Percentiles rank a stretch among this genome's conserved stretches.
These are phyloP conservation scores for Carpatolechia fugitivella DNA, from an alignment of 2,888 invertebrate genomes.

Conservation along the genomic window DNA sequence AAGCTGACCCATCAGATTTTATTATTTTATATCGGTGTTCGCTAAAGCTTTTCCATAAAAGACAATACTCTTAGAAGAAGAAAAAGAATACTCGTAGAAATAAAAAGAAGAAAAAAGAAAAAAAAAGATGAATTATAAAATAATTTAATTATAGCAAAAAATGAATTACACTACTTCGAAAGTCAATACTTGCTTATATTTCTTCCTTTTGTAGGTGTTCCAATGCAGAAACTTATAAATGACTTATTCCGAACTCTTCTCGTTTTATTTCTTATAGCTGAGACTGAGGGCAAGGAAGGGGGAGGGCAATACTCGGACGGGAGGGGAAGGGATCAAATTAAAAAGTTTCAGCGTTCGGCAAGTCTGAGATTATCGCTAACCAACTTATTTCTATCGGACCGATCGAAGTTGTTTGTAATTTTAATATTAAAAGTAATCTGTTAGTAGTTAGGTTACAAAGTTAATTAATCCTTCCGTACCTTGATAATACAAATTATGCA, in stretches of 20 bases:
- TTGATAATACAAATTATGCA: too few relatives aligned
- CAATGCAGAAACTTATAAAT: conserved; percentile 3
- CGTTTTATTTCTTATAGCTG: conserved; percentile 5
- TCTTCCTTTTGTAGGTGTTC: conserved; percentile 2
- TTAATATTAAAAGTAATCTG: not conserved
- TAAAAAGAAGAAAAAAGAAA: too few relatives aligned
- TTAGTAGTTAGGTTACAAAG: too few relatives aligned
- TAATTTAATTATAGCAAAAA: too few relatives aligned
- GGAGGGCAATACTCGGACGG: not conserved
- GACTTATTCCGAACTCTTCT: conserved; percentile 5
- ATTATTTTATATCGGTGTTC: too few relatives aligned
- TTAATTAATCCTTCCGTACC: too few relatives aligned
- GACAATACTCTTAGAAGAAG: too few relatives aligned
- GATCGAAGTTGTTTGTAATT: not conserved
- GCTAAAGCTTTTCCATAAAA: too few relatives aligned
- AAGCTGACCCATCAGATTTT: too few relatives aligned
- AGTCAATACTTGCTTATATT: not conserved
- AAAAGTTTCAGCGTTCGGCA: conserved; percentile 12
- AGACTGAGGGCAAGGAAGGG: not conserved
- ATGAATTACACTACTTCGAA: too few relatives aligned
- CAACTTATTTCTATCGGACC: conserved; percentile 8
- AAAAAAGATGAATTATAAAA: too few relatives aligned
- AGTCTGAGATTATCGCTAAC: conserved; percentile 11
- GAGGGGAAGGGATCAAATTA: conserved; percentile 9
- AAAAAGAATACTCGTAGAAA: too few relatives aligned